Percentiles rank a stretch among this genome's conserved stretches.
phyloP scores from a whole-genome alignment of 2,113 vertebrate genomes.

The Thryonomys swinderianus region DNA sequence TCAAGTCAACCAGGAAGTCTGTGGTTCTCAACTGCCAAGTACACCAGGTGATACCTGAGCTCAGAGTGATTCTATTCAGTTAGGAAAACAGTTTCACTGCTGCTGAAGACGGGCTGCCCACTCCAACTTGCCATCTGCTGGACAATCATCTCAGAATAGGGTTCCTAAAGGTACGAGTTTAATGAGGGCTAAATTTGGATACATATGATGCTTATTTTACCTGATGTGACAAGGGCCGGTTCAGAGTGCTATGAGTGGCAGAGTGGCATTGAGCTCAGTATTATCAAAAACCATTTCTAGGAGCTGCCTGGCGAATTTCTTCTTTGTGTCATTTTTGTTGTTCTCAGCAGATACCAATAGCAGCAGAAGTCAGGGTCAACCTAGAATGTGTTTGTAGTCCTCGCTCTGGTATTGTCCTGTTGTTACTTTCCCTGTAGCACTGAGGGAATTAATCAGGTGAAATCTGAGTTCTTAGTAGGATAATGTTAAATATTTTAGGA shows the following conservation, averaged over 20 bases:
- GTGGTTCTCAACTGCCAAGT: not conserved
- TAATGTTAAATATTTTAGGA: not conserved
- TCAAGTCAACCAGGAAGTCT: not conserved
- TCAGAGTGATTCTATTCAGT: not conserved
- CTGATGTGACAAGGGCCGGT: not conserved
- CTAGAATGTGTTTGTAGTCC: not conserved
- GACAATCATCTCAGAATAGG: not conserved
- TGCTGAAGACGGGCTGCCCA: rapidly evolving
- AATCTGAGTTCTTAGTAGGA: not conserved
- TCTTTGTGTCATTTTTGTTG: not conserved
- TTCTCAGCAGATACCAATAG: not conserved
- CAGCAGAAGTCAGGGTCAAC: not conserved
- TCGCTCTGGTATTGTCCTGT: not conserved
- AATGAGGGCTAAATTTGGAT: not conserved
- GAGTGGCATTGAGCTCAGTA: not conserved
- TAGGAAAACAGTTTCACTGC: not conserved
- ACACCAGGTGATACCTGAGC: not conserved
- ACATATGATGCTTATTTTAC: not conserved
- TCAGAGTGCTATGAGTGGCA: not conserved
- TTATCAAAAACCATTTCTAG: not conserved
- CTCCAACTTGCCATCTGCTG: not conserved
- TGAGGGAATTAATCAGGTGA: not conserved
- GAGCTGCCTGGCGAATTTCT: not conserved
- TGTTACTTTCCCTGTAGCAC: not conserved
- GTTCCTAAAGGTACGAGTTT: not conserved